A percentile compares a stretch with the other conserved stretches of the same genome.
Conservation (phyloP, 2,113 vertebrate genomes). For the Pogona vitticeps region DNA sequence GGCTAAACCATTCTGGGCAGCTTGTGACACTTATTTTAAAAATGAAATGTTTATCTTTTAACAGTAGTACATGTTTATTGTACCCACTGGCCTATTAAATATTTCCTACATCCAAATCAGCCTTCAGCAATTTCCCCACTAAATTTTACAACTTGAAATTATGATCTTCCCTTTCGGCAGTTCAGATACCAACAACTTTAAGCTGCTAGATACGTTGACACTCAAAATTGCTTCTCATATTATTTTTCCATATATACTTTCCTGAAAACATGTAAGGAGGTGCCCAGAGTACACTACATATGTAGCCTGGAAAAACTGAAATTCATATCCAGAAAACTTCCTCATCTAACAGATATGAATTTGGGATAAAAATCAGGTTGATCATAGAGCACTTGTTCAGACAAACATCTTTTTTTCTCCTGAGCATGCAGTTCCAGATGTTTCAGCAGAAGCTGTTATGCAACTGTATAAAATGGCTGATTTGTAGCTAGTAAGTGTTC, state of each 20-base stretch:
- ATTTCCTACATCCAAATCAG: slow-evolving; percentile 4
- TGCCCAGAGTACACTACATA: neutral
- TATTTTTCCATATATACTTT: neutral
- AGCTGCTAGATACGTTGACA: neutral
- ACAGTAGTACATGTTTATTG: neutral
- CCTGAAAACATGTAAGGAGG: neutral
- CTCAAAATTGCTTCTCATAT: neutral
- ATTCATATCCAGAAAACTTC: neutral
- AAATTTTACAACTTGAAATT: slow-evolving; percentile 17
- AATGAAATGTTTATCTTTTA: slow-evolving; percentile 11
- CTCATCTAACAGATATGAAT: neutral
- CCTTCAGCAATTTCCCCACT: neutral
- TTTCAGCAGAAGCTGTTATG: neutral
- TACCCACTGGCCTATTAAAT: slow-evolving; percentile 12
- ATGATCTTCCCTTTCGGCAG: neutral
- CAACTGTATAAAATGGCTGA: neutral
- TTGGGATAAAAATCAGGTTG: neutral
- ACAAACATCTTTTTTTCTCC: neutral
- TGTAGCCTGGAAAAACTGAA: neutral
- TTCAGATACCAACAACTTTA: neutral
- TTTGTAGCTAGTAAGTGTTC: too few relatives aligned
- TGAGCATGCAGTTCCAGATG: neutral
- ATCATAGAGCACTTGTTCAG: neutral
- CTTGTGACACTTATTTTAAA: neutral
- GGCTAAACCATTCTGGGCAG: neutral